These are phyloP conservation scores for Hylyphantes graminicola DNA, from an alignment of 1,140 invertebrate genomes.

Conservation along the genomic window DNA sequence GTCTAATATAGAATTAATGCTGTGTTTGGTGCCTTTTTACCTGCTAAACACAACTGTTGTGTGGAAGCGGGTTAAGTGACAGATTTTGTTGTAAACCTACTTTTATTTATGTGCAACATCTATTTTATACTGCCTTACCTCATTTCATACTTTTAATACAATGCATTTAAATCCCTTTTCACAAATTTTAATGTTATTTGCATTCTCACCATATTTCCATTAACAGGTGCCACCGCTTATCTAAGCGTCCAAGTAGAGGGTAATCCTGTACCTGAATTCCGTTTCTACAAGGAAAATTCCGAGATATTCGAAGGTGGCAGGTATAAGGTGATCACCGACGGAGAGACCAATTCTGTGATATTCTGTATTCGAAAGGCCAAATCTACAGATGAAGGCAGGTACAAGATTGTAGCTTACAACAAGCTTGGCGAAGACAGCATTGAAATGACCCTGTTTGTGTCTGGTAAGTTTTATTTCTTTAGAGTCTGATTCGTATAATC, in stretches of 20 bases:
- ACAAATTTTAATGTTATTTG: too few relatives aligned
- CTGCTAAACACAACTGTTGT: too few relatives aligned
- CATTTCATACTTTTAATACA: too few relatives aligned
- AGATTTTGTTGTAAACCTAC: too few relatives aligned
- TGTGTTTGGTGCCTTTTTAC: too few relatives aligned
- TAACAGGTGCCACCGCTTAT: constrained; percentile 85
- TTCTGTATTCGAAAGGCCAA: constrained; percentile 96
- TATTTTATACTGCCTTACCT: too few relatives aligned
- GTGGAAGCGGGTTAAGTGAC: too few relatives aligned
- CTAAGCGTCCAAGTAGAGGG: constrained; percentile 90
- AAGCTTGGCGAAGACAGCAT: constrained; percentile 93
- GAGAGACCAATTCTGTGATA: constrained; percentile 87
- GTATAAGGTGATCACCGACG: constrained; percentile 91
- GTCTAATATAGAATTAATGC: too few relatives aligned
- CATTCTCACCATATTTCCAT: too few relatives aligned
- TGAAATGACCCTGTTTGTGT: constrained; percentile 95
- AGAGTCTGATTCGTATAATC: too few relatives aligned
- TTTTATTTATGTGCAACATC: too few relatives aligned
- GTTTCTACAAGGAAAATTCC: constrained; percentile 92
- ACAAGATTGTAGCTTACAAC: constrained; percentile 92
- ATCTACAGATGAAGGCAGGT: constrained; percentile 96
- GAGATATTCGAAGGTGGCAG: constrained; percentile 93
- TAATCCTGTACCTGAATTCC: constrained; percentile 92
- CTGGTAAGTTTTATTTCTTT: constrained; percentile 75
- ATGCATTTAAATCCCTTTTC: too few relatives aligned